Evolutionary conservation across 2,797 vertebrate genomes (phyloP).

Genomic region (Percopsis omiscomaycus): DNA sequence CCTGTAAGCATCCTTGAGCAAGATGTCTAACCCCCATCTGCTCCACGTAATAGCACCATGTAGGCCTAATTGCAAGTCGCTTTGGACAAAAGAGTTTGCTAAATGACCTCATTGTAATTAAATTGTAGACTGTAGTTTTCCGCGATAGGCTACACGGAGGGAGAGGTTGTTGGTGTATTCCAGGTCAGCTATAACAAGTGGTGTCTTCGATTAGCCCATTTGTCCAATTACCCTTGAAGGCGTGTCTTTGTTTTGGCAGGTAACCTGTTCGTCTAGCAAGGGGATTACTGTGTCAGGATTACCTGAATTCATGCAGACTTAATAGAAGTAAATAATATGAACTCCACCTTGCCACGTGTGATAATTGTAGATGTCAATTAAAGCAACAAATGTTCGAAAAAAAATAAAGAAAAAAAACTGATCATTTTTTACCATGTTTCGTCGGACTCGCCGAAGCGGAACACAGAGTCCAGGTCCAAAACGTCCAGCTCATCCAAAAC

Average conservation of each 20-base stretch:
- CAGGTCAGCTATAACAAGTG: conserved; percentile 23
- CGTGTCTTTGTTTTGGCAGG: conserved; percentile 19
- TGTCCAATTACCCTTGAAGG: conserved; percentile 6
- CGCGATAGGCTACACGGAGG: background rate
- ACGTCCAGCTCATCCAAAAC: conserved; percentile 87
- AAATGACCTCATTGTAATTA: too few relatives aligned
- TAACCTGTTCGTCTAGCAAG: background rate
- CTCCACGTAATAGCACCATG: too few relatives aligned
- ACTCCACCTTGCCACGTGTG: too few relatives aligned
- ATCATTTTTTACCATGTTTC: conserved; percentile 83
- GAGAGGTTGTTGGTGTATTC: background rate
- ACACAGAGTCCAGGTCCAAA: conserved; percentile 82
- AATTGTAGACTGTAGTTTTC: too few relatives aligned
- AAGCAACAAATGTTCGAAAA: conserved; percentile 44
- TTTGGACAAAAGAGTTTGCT: too few relatives aligned
- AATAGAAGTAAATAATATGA: too few relatives aligned
- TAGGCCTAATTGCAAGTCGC: too few relatives aligned
- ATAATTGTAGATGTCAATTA: too few relatives aligned
- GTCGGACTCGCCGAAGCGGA: conserved; percentile 73
- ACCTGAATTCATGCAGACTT: background rate
- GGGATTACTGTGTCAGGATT: background rate
- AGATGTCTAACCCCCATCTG: too few relatives aligned
- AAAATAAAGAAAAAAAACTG: background rate
- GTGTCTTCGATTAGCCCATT: background rate
- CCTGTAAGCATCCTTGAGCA: too few relatives aligned